A percentile compares a stretch with the other conserved stretches of the same genome.
Conservation (phyloP, 2,797 vertebrate genomes). For the Cryptoprocta ferox region DNA sequence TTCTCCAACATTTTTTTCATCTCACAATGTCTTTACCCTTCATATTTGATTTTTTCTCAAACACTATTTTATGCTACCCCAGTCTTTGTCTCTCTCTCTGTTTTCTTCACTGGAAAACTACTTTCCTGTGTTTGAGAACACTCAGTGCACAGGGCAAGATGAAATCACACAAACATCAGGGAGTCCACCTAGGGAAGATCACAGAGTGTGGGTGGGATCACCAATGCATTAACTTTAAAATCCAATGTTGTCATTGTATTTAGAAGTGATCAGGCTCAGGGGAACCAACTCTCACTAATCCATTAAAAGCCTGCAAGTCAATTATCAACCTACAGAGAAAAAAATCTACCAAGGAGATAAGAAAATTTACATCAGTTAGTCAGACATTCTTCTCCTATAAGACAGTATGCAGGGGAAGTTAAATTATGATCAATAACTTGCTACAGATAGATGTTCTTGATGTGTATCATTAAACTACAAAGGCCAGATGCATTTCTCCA, state of each 20-base stretch:
- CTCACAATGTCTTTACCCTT: neutral
- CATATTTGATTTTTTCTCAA: neutral
- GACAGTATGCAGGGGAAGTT: neutral
- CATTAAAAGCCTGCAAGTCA: neutral
- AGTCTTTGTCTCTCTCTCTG: neutral
- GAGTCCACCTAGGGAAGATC: neutral
- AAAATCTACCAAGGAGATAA: neutral
- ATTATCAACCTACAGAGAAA: neutral
- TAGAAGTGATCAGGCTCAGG: neutral
- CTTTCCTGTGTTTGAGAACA: neutral
- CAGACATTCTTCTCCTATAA: neutral
- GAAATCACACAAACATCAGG: neutral
- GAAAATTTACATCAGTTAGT: neutral
- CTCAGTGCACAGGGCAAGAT: neutral
- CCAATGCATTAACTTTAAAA: neutral
- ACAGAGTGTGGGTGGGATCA: neutral
- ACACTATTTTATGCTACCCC: neutral
- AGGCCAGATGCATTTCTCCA: neutral
- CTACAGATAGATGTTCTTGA: neutral
- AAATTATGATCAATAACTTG: neutral
- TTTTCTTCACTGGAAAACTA: neutral
- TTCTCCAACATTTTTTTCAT: constrained; percentile 19
- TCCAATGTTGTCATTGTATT: neutral
- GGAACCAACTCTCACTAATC: neutral
- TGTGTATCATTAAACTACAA: neutral